phyloP scores from a whole-genome alignment of 2,113 vertebrate species.

The Psilopsiagon aymara region DNA sequence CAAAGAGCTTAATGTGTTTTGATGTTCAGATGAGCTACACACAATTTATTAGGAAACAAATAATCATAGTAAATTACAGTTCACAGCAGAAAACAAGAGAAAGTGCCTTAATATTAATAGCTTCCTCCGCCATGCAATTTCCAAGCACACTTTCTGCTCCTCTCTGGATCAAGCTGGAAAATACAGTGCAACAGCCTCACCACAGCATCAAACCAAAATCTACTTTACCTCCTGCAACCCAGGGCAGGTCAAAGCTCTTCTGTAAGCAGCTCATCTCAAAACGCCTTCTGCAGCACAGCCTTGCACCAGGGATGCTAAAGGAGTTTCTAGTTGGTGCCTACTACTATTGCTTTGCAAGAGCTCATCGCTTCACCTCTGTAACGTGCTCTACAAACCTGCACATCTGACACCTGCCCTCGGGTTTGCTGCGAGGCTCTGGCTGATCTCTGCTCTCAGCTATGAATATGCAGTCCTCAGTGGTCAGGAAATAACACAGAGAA shows the following conservation, averaged over 20 bases:
- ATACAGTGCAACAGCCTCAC: background rate
- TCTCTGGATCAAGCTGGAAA: background rate
- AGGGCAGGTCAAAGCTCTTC: accelerated
- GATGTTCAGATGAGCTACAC: background rate
- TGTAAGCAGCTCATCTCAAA: background rate
- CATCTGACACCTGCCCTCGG: background rate
- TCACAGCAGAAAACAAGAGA: background rate
- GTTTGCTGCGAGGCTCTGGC: background rate
- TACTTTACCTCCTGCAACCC: background rate
- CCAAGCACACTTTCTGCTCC: background rate
- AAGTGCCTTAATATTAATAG: background rate
- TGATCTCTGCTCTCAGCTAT: background rate
- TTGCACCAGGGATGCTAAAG: accelerated
- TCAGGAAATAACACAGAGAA: background rate
- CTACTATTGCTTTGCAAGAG: background rate
- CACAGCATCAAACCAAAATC: background rate
- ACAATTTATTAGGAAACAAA: background rate
- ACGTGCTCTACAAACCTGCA: background rate
- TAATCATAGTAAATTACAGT: background rate
- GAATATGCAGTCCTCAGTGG: background rate
- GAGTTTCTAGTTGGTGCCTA: background rate
- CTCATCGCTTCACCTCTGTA: background rate
- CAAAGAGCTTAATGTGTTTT: background rate
- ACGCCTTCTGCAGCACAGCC: background rate
- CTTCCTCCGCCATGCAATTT: background rate